Evolutionary conservation across 2,113 vertebrate species (phyloP).

Genomic region (Pterocles gutturalis): DNA sequence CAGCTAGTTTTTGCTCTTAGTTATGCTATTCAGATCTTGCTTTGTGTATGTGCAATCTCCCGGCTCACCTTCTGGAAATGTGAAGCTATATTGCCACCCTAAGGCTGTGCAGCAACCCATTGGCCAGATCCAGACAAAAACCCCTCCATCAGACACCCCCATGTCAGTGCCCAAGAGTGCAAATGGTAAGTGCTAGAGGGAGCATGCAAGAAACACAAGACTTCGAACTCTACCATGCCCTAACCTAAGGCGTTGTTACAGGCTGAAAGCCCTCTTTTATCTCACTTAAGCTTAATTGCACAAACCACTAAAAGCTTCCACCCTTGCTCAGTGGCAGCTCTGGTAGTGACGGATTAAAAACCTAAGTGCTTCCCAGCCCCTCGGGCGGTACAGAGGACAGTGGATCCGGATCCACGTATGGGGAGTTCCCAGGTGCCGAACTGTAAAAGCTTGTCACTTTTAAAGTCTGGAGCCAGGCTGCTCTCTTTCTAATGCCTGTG

Average conservation of each 20-base stretch:
- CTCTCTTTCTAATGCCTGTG: background rate
- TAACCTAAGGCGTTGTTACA: background rate
- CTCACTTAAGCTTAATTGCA: background rate
- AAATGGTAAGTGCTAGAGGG: background rate
- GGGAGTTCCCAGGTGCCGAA: background rate
- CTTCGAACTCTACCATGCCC: rapidly evolving
- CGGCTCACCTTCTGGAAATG: background rate
- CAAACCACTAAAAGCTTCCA: background rate
- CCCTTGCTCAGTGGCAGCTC: background rate
- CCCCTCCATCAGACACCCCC: background rate
- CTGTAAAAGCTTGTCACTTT: background rate
- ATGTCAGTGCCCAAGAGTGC: background rate
- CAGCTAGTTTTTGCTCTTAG: background rate
- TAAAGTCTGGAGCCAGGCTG: background rate
- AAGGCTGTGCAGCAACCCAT: background rate
- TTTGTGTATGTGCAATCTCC: background rate
- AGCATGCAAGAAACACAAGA: background rate
- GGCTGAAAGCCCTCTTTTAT: background rate
- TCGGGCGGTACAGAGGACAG: rapidly evolving
- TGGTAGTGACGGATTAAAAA: background rate
- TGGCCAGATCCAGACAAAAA: background rate
- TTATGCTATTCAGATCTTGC: background rate
- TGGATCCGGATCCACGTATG: background rate
- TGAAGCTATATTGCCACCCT: background rate
- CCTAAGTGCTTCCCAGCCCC: background rate